phyloP scores from a whole-genome alignment of 1,140 invertebrate species.

The Microplitis mediator region DNA sequence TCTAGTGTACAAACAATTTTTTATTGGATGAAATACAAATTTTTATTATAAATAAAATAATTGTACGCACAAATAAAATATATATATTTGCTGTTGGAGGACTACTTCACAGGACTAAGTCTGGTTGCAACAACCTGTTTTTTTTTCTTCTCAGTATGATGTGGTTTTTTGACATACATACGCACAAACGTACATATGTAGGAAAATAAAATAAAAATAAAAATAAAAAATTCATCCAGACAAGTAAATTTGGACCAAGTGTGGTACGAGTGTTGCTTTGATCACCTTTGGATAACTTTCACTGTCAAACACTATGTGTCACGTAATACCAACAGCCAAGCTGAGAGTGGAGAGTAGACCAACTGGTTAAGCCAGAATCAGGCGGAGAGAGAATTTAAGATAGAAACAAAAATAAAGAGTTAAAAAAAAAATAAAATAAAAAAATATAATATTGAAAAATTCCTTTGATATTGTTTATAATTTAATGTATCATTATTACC shows the following conservation, averaged over 20 bases:
- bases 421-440: too few species aligned
- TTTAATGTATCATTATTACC: too few species aligned
- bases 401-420: not conserved
- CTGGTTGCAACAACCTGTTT: not conserved
- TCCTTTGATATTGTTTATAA: too few species aligned
- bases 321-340: constrained; percentile 36
- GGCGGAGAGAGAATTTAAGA: not conserved
- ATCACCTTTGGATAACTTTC: constrained; percentile 39
- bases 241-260: not conserved
- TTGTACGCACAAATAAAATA: not conserved
- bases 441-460: too few species aligned
- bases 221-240: not conserved
- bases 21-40: too few species aligned
- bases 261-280: constrained; percentile 10
- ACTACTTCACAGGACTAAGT: too few species aligned
- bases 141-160: constrained; percentile 5
- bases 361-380: constrained; percentile 12
- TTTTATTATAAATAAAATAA: not conserved
- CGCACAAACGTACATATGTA: not conserved
- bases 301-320: constrained; percentile 45
- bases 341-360: constrained; percentile 23
- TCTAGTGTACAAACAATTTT: too few species aligned
- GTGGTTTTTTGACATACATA: not conserved
- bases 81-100: not conserved
- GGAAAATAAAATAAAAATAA: not conserved